Base-by-base conservation (phyloP, 1,140 invertebrate genomes). In the Heliconius eleuchia region DNA sequence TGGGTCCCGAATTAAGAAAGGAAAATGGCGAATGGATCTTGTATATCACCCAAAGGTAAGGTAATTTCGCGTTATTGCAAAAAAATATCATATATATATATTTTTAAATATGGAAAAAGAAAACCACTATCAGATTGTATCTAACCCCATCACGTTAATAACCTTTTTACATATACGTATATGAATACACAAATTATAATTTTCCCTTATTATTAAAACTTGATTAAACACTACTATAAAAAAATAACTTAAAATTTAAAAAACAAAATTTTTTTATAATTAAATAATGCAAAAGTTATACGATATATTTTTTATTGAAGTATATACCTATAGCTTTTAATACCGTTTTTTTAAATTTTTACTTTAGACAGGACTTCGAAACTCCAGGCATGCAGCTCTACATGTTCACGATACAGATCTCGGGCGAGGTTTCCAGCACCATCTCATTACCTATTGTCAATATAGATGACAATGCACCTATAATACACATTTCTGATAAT, bases 311-410 rank as follows among this genome's bases (percentile, higher is more conserved):
- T 37, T 37, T 37, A 6, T 37, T 37, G 6, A 37, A 37, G 34
- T 37, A 7, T 37, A 37, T 37, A 37, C 6, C 34, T 37, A 7
- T 37, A 37, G 13, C 42, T 46, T 46, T 46, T 46, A 46, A 13
- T 66, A 66, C 0, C 7, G 6, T 6, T 7, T 34, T 5, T 34
- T 37, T 0, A 23, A 23, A 11, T 66, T 66, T 66, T 66, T 66
- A 83, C 76, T 85, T 77, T 77, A 95, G 92, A 78, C 95, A 95
- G 81, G 95, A 96, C 85, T 96, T 89, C 81, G 95, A 96, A 79
- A 94, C 88, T 9, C 83, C 83, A 3, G 79, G 78, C 5, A 94
- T 94, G 90, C 86, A 85, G 80, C 77, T 66, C 6, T 95, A 96
- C 79, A 86, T 85, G 77, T 93, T 95, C 83, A 75, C 82, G 16